Evolutionary conservation across 2,797 vertebrate genomes (phyloP).

Genomic region (Eulemur albifrons): DNA sequence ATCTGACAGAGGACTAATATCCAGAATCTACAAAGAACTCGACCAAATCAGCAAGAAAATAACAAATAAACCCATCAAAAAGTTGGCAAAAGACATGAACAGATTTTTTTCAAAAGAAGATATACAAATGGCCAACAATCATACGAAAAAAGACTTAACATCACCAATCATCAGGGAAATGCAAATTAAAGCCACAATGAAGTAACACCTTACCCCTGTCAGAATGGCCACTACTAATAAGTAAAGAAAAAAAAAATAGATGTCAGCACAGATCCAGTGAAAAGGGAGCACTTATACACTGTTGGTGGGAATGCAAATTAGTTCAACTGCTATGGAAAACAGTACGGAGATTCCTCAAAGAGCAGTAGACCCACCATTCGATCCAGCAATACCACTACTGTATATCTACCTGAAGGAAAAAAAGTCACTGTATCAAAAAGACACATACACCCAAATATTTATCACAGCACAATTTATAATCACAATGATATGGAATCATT

Average conservation of each 20-base stretch:
- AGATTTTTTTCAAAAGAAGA: neutral
- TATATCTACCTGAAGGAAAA: neutral
- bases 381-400: neutral
- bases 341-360: neutral
- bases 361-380: neutral
- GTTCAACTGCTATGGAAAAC: neutral
- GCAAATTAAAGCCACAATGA: neutral
- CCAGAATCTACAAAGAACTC: neutral
- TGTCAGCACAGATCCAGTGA: neutral
- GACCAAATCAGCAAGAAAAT: neutral
- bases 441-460: neutral
- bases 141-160: neutral
- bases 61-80: neutral
- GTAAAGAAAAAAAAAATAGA: neutral
- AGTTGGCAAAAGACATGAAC: neutral
- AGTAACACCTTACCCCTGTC: neutral
- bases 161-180: neutral
- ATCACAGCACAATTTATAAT: neutral
- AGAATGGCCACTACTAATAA: neutral
- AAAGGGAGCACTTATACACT: neutral
- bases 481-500: slow-evolving; percentile 44
- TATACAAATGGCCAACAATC: neutral
- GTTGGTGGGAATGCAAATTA: neutral
- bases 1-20: neutral
- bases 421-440: neutral